Conservation (phyloP, 2,797 vertebrate species). For the Notoglanidium macrostoma region DNA sequence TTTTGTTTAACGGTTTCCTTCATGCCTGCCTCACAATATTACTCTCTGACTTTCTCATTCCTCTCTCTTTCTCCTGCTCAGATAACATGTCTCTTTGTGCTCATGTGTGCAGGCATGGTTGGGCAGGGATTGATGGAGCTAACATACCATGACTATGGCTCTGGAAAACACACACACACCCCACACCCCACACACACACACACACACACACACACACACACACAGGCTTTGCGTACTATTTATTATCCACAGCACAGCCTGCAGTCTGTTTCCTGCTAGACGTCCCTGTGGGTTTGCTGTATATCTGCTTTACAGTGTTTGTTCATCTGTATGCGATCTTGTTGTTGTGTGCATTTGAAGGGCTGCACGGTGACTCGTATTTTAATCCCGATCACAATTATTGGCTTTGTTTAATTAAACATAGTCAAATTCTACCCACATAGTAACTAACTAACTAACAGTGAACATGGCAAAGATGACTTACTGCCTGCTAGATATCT, state of each 20-base stretch:
- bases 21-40: slow-evolving; percentile 9
- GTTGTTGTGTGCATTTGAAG: neutral
- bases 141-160: slow-evolving; percentile 31
- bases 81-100: slow-evolving; percentile 37
- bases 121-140: slow-evolving; percentile 23
- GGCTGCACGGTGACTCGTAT: no score
- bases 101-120: slow-evolving; percentile 13
- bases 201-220: neutral
- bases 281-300: slow-evolving; percentile 32
- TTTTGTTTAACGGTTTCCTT: neutral
- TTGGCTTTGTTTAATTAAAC: neutral
- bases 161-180: slow-evolving; percentile 43
- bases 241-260: slow-evolving; percentile 33
- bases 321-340: neutral
- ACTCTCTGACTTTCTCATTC: slow-evolving; percentile 13
- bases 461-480: neutral
- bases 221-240: slow-evolving; percentile 4
- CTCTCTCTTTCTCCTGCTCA: neutral
- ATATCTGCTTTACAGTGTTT: neutral
- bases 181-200: neutral
- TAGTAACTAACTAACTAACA: no score
- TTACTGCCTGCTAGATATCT: neutral
- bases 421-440: no score
- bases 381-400: neutral
- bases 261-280: slow-evolving; percentile 34